Evolutionary conservation across 2,888 invertebrate species (phyloP).

Genomic region (Phorcus lineatus): DNA sequence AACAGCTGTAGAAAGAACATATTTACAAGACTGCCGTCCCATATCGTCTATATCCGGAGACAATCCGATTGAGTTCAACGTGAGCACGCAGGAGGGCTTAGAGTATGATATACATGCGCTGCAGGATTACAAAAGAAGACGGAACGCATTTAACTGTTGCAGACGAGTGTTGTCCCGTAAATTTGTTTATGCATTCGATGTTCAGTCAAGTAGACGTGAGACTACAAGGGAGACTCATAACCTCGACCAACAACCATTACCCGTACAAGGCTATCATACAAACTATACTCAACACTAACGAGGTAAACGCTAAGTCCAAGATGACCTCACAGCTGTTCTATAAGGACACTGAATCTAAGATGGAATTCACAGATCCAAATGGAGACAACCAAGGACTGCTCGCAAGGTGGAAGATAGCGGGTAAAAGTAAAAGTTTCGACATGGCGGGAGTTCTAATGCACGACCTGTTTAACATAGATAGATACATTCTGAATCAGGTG

Average conservation of each 20-base stretch:
- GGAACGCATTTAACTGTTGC: background rate
- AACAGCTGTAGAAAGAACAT: no score
- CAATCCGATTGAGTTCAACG: no score
- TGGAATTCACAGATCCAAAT: no score
- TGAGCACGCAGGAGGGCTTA: no score
- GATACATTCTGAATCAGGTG: constrained; percentile 31
- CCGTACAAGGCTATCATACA: no score
- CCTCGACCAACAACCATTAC: no score
- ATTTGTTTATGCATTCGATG: background rate
- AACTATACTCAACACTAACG: no score
- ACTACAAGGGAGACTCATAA: background rate
- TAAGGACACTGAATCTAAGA: no score
- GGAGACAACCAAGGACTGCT: background rate
- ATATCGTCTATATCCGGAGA: no score
- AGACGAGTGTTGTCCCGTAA: background rate
- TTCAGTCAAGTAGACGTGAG: background rate
- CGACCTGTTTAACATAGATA: constrained; percentile 26
- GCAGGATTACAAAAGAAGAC: background rate
- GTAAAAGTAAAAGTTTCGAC: constrained; percentile 22
- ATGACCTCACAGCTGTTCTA: no score
- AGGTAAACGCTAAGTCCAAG: no score
- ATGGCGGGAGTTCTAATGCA: constrained; percentile 26
- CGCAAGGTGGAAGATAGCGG: constrained; percentile 16
- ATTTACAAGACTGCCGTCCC: no score
- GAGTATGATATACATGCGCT: background rate